Evolutionary conservation across 2,888 invertebrate genomes (phyloP).

Genomic region (Neoitamus cyanurus): DNA sequence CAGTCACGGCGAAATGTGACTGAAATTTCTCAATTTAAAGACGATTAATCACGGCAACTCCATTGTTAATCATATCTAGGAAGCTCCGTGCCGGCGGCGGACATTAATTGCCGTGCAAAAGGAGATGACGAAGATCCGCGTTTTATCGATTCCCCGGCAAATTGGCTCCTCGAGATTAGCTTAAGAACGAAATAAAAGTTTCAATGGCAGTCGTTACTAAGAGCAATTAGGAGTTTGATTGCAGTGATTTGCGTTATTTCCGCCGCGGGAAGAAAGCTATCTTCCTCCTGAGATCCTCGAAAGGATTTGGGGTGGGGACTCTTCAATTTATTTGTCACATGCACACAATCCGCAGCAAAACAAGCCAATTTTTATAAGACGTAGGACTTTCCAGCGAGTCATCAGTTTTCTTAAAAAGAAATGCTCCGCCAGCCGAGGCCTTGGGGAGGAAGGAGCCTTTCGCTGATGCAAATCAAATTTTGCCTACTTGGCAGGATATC

Average conservation of each 20-base stretch:
- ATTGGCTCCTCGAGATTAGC: neutral
- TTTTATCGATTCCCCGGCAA: neutral
- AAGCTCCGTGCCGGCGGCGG: neutral
- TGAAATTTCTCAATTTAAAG: constrained; percentile 1
- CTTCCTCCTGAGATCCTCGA: neutral
- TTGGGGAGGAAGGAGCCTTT: neutral
- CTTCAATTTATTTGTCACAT: neutral
- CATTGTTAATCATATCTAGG: neutral
- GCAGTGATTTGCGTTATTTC: neutral
- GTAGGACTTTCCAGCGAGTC: neutral
- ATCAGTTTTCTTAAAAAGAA: neutral
- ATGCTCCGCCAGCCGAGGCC: neutral
- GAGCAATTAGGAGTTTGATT: neutral
- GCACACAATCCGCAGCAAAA: neutral
- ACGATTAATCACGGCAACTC: neutral
- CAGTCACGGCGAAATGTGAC: neutral
- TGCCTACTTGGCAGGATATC: neutral
- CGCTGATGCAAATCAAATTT: neutral
- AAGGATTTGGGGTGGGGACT: neutral
- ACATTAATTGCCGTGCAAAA: neutral
- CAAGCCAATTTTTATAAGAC: neutral
- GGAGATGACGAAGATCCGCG: neutral
- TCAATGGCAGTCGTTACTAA: neutral
- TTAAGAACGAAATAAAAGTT: neutral
- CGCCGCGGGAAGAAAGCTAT: neutral